Conservation (phyloP, 2,888 invertebrate genomes). For the Exephanes ischioxanthus region DNA sequence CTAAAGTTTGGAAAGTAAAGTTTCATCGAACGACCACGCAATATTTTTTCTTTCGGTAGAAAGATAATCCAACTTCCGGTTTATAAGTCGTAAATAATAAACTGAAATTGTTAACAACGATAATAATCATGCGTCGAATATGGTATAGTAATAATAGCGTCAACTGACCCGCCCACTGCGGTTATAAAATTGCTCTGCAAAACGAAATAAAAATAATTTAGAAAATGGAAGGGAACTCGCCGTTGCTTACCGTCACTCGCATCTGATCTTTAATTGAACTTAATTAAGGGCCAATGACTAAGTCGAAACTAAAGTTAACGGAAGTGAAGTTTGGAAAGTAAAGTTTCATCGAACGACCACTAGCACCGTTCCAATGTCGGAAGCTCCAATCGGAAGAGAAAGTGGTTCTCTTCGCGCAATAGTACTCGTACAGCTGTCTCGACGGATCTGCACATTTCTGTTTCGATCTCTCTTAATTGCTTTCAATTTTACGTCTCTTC, state of each 20-base stretch:
- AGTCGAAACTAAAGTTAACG: constrained; percentile 7
- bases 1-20: constrained; percentile 14
- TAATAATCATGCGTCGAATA: too few species aligned
- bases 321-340: constrained; percentile 11
- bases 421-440: background rate
- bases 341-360: background rate
- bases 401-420: background rate
- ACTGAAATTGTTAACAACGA: too few species aligned
- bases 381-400: background rate
- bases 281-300: constrained; percentile 42
- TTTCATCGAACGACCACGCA: background rate
- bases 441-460: constrained; percentile 20
- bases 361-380: background rate
- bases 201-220: background rate
- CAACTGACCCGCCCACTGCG: background rate
- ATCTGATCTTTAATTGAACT: constrained; percentile 42
- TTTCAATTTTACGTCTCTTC: constrained; percentile 23
- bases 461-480: constrained; percentile 5
- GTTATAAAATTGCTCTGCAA: background rate
- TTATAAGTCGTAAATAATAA: too few species aligned
- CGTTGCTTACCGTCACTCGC: constrained; percentile 9
- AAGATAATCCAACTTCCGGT: too few species aligned
- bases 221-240: background rate
- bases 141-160: background rate
- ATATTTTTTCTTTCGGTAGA: too few species aligned